Evolutionary conservation across 2,797 vertebrate genomes (phyloP), one percentile per base, ranked within the genome.

Genomic region (Syncerus caffer): DNA sequence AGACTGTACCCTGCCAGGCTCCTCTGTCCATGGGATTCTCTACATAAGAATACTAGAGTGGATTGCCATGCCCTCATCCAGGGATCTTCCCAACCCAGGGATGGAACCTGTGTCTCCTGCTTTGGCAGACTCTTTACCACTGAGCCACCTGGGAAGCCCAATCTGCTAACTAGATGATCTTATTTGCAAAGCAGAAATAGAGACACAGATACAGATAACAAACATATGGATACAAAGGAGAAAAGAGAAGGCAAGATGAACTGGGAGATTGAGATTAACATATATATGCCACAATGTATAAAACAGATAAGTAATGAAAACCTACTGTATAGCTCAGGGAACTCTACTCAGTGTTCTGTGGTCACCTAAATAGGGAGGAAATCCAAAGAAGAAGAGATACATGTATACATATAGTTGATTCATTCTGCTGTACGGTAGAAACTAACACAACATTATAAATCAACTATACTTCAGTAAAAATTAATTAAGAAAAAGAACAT

Each of bases 291-390:
- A 23, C 67, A 71, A 12, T 23, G 19, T 71, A 71, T 23, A 11
- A 71, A 38, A 71, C 5, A 71, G 34, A 71, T 6, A 6, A 38
- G 19, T 23, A 71, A 23, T 12, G 19, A 71, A 23, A 71, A 38
- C 34, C 64, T 38, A 6, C 67, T 71, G 34, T 13, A 38, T 71
- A 71, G 67, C 34, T 71, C 19, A 38, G 67, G 19, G 34, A 71
- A 38, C 67, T 38, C 67, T 38, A 71, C 10, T 12, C 67, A 71
- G 6, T 6, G 19, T 71, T 38, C 67, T 71, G 67, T 71, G 19
- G 64, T 38, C 34, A 38, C 34, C 34, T 12, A 71, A 38, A 12
- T 0, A 0, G 34, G 34, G 34, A 19, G 31, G 19, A 71, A 71
- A 71, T 71, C 19, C 34, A 38, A 23, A 71, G 71, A 13, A 71